These are phyloP conservation scores for Erynnis tages DNA, from an alignment of 2,888 invertebrate genomes.

Conservation along the genomic window DNA sequence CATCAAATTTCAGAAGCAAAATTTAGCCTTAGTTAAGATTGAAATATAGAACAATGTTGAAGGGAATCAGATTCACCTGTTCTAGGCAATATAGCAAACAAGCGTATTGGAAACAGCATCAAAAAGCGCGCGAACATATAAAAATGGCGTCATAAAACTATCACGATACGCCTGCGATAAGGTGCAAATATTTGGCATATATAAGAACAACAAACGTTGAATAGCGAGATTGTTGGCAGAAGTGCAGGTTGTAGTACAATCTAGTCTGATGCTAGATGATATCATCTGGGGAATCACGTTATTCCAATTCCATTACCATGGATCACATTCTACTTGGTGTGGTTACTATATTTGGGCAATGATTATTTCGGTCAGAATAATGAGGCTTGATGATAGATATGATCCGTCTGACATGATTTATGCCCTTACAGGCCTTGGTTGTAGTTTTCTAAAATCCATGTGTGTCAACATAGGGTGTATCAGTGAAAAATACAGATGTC, in stretches of 20 bases:
- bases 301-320: constrained; percentile 15
- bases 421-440: too few relatives aligned
- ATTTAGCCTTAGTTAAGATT: too few relatives aligned
- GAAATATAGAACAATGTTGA: too few relatives aligned
- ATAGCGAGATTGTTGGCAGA: constrained; percentile 69
- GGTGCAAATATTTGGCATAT: constrained; percentile 73
- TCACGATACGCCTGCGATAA: constrained; percentile 59
- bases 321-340: constrained; percentile 7
- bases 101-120: constrained; percentile 45
- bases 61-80: background rate
- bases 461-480: too few relatives aligned
- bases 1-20: too few relatives aligned
- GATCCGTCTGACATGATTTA: too few relatives aligned
- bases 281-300: constrained; percentile 45
- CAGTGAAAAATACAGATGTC: too few relatives aligned
- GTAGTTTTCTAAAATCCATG: too few relatives aligned
- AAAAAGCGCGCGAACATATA: constrained; percentile 52
- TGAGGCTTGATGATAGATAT: too few relatives aligned
- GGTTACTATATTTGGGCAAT: constrained; percentile 4
- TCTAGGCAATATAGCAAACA: constrained; percentile 33
- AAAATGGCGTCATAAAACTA: constrained; percentile 62
- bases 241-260: constrained; percentile 43
- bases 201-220: constrained; percentile 67
- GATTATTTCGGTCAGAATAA: background rate
- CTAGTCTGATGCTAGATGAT: constrained; percentile 43